Evolutionary conservation across 2,888 invertebrate genomes (phyloP), one percentile per base, ranked within the genome.

Genomic region (Caradrina clavipalpis): DNA sequence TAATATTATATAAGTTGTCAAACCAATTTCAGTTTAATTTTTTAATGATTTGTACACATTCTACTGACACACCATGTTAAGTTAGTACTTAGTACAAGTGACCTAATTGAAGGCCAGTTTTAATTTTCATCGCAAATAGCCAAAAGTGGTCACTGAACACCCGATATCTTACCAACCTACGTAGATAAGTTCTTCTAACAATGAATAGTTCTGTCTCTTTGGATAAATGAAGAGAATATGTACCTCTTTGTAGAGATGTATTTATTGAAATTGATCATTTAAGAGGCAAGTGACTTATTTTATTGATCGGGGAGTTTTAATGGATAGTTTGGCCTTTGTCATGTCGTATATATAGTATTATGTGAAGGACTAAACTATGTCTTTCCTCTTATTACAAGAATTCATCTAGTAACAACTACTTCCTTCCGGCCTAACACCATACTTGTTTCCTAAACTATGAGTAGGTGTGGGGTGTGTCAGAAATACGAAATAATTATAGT

Each of bases 271-370:
- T 35, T 31, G 19, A 3, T 22, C 8, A 26, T 69, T 56, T 51
- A 21, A 51, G 26, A 51, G 58, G 22, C 53, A 39, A 26, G 26
- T 39, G 7, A 17, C 49, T 45, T 50, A 31, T 58, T 35, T 58
- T 66, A 76, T 76, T 73, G 62, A 76, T 76, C 62, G 73, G 21
- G 26, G 15, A 58, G n/a, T 31, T 47, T 39, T n/a, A 35, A 62
- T 47, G 35, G 19, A 56, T 50, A 19, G 26, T 53, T 66, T 51
- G 17, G 21, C 39, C 31, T 61, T 58, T 64, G 56, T 66, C 19
- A 58, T 26, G 19, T 49, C 10, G 15, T 17, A 31, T 19, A 64
- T 26, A n/a, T n/a, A n/a, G n/a, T 26, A 4, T 3, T 26, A 26
- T 17, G 15, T 58, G 35, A 15, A 13, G 10, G 47, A 26, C 3